Evolutionary conservation across 2,888 invertebrate genomes (phyloP), one percentile per base, ranked within the genome.

Genomic region (Troilus luridus): DNA sequence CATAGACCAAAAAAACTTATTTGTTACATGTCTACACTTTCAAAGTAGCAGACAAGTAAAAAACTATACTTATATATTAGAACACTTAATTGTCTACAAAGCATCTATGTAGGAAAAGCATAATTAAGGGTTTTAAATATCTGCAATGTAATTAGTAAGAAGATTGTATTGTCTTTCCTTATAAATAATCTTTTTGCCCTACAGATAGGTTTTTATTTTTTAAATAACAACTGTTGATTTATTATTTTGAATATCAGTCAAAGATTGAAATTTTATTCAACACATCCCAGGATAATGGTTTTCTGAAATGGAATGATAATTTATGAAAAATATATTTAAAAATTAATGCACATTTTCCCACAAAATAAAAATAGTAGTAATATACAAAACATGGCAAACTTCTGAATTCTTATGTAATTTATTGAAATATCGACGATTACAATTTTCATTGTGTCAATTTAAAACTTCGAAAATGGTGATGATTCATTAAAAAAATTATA

Each of bases 141-240:
- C 27, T 72, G 59, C n/a, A 60, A 56, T 85, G 85, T 60, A 89
- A 89, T 64, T 59, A 77, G 21, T 72, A 41, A 67, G 89, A 89
- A 89, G 21, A 54, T 56, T 89, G 89, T 89, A 90, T 90, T 90
- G 90, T 90, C 90, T 72, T 90, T 85, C 11, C 85, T 85, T 85
- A 85, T 56, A 85, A 54, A 56, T 85, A 56, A n/a, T 85, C 27
- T 88, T 88, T 88, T 88, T 27, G 88, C 24, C 58, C 58, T 41
- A 88, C 62, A 41, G 27, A 41, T 27, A 88, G 14, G 41, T 41
- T 41, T 88, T 59, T 27, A 27, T n/a, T 56, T 59, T 88, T 88
- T 19, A 88, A 62, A 88, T 88, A 88, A 60, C 5, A 19, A 59
- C 17, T 27, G 19, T 62, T 88, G 56, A 88, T 58, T 27, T 19